Percentiles rank a stretch among this genome's conserved stretches.
Evolutionary conservation across 23 tunicate species (phyloP).

Genomic region (Corella eumyota): DNA sequence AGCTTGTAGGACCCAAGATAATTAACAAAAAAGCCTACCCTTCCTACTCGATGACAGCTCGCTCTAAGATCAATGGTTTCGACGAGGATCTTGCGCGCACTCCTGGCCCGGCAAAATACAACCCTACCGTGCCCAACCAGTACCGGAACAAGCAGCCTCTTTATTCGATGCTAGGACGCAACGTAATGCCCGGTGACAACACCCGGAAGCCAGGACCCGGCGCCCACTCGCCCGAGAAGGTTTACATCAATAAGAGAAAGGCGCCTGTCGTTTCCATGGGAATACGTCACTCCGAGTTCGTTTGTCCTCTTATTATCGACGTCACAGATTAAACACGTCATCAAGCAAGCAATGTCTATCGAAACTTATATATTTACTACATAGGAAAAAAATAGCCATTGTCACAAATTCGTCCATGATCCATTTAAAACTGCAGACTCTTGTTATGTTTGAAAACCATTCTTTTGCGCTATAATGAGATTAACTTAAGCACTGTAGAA

Average conservation of each 20-base stretch:
- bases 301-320: constrained; percentile 86
- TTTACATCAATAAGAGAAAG: constrained; percentile 51
- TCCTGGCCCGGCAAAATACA: constrained; percentile 90
- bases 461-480: too few species aligned
- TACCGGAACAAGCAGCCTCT: constrained; percentile 65
- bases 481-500: too few species aligned
- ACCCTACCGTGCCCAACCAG: constrained; percentile 34
- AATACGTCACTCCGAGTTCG: constrained; percentile 84
- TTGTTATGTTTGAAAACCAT: too few species aligned
- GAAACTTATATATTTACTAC: too few species aligned
- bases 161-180: constrained; percentile 86
- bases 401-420: too few species aligned
- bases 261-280: constrained; percentile 84
- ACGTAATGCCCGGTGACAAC: constrained; percentile 86
- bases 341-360: too few species aligned
- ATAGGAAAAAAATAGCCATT: too few species aligned
- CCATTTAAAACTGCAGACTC: too few species aligned
- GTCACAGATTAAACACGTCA: constrained; percentile 38
- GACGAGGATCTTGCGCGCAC: constrained; percentile 83
- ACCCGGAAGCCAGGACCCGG: constrained; percentile 92
- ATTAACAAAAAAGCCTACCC: constrained; percentile 65
- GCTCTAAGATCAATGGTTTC: constrained; percentile 63
- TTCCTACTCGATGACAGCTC: constrained; percentile 77
- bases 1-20: constrained; percentile 71
- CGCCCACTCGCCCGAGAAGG: constrained; percentile 90